Evolutionary conservation across 2,113 vertebrate species (phyloP), one percentile per base, ranked within the genome.

Genomic region (Diphyllodes magnificus): DNA sequence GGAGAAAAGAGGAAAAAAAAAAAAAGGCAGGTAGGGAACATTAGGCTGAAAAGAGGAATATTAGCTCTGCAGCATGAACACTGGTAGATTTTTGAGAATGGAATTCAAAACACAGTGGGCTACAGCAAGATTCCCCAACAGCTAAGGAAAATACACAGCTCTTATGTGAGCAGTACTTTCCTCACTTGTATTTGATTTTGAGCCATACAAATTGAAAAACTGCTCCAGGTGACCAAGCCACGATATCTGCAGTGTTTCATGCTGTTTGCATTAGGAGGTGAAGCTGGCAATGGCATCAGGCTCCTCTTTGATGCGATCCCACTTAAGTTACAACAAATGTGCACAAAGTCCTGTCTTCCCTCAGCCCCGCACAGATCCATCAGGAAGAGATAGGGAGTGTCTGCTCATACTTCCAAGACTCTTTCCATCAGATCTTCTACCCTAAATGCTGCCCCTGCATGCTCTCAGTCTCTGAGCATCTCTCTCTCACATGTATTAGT

Each of bases 21-120:
- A 5, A 14, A 35, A 11, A 47, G 2, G 7, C 10, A 61, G 21
- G 6, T 19, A 28, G 14, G 15, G 19, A 82, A 42, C 0, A 1
- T 56, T 60, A 78, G 54, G 15, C 16, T 40, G 22, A 27, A 54
- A 79, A 73, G 15, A 50, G 14, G 13, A 37, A 28, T 45, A 35
- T 68, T 49, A 54, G n/a, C 66, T 85, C 60, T 93, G 33, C 57
- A 72, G 47, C 18, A 80, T 23, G 23, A 71, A 73, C 72, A 73
- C 3, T 25, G 31, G 13, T 54, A 59, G 21, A 30, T 65, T 75
- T 91, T 81, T 69, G 19, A 81, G 65, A 78, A 25, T 12, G 39
- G 27, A 61, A 76, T 49, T 88, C 76, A 70, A 64, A 95, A 54
- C 22, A 49, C 4, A 23, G 19, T 9, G 20, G 60, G 11, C 45